Evolutionary conservation across 1,140 invertebrate genomes (phyloP), one percentile per base, ranked within the genome.

Genomic region (Drosophila aff.): DNA sequence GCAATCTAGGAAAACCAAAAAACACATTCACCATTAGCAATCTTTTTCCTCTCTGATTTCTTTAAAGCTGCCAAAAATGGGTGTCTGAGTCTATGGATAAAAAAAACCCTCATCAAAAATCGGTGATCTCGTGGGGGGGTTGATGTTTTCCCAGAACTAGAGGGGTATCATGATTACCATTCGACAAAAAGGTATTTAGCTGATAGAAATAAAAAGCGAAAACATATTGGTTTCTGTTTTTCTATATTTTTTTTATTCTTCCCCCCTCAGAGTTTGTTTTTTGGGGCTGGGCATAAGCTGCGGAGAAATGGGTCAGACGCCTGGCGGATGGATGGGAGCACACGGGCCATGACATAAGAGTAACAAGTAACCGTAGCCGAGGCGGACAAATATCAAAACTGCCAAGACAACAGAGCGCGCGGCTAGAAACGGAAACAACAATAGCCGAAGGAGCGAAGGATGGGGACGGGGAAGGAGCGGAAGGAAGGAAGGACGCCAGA

Each of bases 221-320:
- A 86, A 86, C 68, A 82, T 82, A 86, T 86, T 86, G 66, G 69
- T 76, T 79, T 79, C 83, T 65, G 61, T 79, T 82, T 85, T 85
- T 79, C 72, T 52, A 85, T 31, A 7, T 28, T 28, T 73, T 65
- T 57, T 46, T 60, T 73, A 40, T 50, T 50, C 53, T 23, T 16
- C 2, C 7, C 10, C 46, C 7, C 41, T n/a, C 9, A 15, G 10
- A 18, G 40, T 33, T 46, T 33, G 40, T 60, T 44, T 49, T 44
- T 41, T 33, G 73, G 49, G 62, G 43, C 64, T 52, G 65, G 68
- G 62, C 50, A 68, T 85, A 82, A 76, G 82, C 75, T 76, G 59
- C 50, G 41, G 55, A 86, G 82, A 86, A 86, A 82, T 86, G 83
- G 82, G 82, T 86, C 82, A 86, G 82, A 79, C 82, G 75, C 52